These are phyloP conservation scores for Zophobas atratus DNA, from an alignment of 1,140 invertebrate species.

Conservation along the genomic window DNA sequence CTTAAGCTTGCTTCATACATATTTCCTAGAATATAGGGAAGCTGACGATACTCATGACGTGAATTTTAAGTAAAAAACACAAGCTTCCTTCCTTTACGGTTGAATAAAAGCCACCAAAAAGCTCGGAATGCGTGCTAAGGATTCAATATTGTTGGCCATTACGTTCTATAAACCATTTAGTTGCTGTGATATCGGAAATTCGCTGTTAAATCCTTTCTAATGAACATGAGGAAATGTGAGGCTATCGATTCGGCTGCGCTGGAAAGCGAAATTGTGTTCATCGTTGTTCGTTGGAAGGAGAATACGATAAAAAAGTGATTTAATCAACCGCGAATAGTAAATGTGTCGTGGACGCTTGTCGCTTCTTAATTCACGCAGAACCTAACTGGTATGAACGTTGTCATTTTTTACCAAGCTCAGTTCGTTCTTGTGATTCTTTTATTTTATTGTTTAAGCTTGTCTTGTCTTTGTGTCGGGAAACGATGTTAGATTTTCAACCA, in stretches of 20 bases:
- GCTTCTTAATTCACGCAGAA: too few relatives aligned
- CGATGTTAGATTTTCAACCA: too few relatives aligned
- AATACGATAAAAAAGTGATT: too few relatives aligned
- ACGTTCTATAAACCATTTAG: constrained; percentile 16
- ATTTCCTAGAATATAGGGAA: constrained; percentile 31
- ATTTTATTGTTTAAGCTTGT: too few relatives aligned
- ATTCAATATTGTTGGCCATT: constrained; percentile 14
- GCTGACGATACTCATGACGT: constrained; percentile 32
- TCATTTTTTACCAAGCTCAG: too few relatives aligned
- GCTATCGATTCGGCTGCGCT: not conserved
- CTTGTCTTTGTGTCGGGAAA: too few relatives aligned
- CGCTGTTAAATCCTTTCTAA: constrained; percentile 1
- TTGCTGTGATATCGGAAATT: not conserved
- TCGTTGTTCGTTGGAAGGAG: too few relatives aligned
- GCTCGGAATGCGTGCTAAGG: not conserved
- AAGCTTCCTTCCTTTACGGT: constrained; percentile 13
- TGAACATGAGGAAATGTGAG: not conserved
- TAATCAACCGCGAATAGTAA: too few relatives aligned
- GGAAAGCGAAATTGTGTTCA: not conserved
- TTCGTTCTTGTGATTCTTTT: too few relatives aligned
- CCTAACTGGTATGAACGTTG: too few relatives aligned
- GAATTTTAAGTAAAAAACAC: constrained; percentile 36
- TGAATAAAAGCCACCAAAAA: not conserved
- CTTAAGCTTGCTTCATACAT: constrained; percentile 28
- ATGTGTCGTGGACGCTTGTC: too few relatives aligned